Evolutionary conservation across 2,888 invertebrate species (phyloP), one percentile per base, ranked within the genome.

Genomic region (Phortica magna): DNA sequence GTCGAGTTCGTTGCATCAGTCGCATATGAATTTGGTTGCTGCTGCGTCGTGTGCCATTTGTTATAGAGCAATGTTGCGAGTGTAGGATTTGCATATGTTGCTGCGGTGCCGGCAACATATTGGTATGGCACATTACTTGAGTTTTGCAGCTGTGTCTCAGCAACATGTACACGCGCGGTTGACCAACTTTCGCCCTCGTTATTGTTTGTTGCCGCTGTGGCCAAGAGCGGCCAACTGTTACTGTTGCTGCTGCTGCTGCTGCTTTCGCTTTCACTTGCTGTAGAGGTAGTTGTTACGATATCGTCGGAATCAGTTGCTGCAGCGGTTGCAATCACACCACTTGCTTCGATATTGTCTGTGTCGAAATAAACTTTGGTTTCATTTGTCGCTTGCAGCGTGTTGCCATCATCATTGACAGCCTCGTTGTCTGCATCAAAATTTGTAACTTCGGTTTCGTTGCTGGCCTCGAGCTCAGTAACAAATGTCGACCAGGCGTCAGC

Each of bases 341-440:
- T 43, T 43, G 43, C 48, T 48, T 48, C 48, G 9, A 48, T 48
- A 61, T 7, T 17, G n/a, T 61, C 61, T 61, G 61, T 61, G 17
- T 22, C 61, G 22, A 75, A 73, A 77, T 41, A 73, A 71, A 74
- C 87, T 89, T 81, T 89, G 87, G 85, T 84, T 83, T 87, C 84
- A 78, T 81, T 81, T 81, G 77, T 78, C 67, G 75, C 80, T 73
- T 76, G 77, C 75, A 19, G 68, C 42, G 31, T 71, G 84, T 82
- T 71, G 81, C 78, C 76, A 78, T 80, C 78, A 81, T 77, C 79
- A 80, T 70, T 81, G 79, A 81, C 71, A 70, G 48, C 59, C 41
- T 77, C 57, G 77, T 74, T 7, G 48, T n/a, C 75, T 59, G 75
- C 48, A 70, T 76, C 76, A 10, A 53, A 71, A 55, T 53, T 71